These are phyloP conservation scores for Lasioglossum marginatum DNA, from an alignment of 2,888 invertebrate genomes.

Conservation along the genomic window DNA sequence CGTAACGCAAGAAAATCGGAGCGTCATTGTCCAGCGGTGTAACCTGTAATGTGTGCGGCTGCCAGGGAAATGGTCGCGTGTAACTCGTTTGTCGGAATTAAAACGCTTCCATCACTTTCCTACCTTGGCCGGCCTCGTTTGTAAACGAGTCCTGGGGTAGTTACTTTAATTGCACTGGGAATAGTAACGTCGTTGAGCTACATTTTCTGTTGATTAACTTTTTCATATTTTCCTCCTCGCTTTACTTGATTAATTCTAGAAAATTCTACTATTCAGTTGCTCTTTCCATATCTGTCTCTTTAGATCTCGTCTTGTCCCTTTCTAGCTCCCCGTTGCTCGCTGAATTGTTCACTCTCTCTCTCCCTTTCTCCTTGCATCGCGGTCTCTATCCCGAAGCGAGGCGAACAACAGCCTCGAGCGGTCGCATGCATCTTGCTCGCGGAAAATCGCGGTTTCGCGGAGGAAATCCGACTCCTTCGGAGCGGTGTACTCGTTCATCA, in stretches of 20 bases:
- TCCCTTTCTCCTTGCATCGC: no score
- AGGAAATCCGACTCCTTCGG: constrained; percentile 47
- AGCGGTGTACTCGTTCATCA: constrained; percentile 54
- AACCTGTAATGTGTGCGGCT: neutral
- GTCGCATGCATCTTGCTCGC: constrained; percentile 27
- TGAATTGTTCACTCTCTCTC: neutral
- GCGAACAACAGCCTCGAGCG: neutral
- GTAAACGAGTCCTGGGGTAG: neutral
- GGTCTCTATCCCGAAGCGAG: no score
- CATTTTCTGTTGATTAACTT: neutral
- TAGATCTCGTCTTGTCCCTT: neutral
- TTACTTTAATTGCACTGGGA: neutral
- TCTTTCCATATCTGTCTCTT: neutral
- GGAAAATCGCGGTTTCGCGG: constrained; percentile 56
- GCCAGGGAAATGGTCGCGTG: constrained; percentile 9
- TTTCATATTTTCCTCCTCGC: neutral
- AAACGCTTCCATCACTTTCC: neutral
- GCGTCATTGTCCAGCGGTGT: constrained; percentile 30
- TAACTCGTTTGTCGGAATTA: constrained; percentile 19
- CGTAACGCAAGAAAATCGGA: constrained; percentile 44
- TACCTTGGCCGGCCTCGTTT: neutral
- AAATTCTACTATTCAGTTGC: neutral
- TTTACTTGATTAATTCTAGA: neutral
- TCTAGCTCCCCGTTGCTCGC: neutral
- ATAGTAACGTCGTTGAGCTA: neutral